Evolutionary conservation across 2,888 invertebrate genomes (phyloP).

Genomic region (Thumatha senex): DNA sequence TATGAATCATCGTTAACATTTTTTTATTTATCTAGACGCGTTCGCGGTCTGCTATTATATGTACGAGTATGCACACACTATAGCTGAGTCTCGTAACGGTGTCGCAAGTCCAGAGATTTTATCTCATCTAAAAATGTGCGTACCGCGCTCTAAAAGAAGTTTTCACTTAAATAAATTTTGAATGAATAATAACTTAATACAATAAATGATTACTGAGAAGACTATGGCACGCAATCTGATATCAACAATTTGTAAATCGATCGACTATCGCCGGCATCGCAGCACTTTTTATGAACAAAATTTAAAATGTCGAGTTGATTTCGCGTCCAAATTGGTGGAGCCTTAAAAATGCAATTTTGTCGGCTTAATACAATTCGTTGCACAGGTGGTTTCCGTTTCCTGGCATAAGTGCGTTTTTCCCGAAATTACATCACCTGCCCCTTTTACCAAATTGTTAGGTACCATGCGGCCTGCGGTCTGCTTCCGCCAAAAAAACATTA

Average conservation of each 20-base stretch:
- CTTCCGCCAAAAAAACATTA: conserved; percentile 19
- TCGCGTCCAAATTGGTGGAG: conserved; percentile 61
- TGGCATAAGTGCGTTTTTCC: conserved; percentile 72
- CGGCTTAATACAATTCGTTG: conserved; percentile 67
- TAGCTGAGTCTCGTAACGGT: too few relatives aligned
- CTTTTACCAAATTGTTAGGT: conserved; percentile 47
- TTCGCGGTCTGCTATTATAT: too few relatives aligned
- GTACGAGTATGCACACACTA: too few relatives aligned
- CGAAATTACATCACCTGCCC: conserved; percentile 65
- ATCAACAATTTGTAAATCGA: too few relatives aligned
- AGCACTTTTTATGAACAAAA: conserved; percentile 19
- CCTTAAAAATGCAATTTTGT: conserved; percentile 80
- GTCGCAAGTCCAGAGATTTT: too few relatives aligned
- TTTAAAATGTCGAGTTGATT: conserved; percentile 16
- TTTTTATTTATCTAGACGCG: too few relatives aligned
- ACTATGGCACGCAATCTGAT: neutral
- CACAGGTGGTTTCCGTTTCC: conserved; percentile 81
- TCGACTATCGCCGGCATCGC: neutral
- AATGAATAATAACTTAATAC: too few relatives aligned
- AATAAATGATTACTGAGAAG: neutral
- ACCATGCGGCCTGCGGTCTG: conserved; percentile 8
- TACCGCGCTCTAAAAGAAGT: too few relatives aligned
- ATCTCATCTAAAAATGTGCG: too few relatives aligned
- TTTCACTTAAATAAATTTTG: too few relatives aligned
- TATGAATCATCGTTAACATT: too few relatives aligned